phyloP scores from a whole-genome alignment of 2,888 invertebrate genomes.

The Listrodromus nycthemerus region DNA sequence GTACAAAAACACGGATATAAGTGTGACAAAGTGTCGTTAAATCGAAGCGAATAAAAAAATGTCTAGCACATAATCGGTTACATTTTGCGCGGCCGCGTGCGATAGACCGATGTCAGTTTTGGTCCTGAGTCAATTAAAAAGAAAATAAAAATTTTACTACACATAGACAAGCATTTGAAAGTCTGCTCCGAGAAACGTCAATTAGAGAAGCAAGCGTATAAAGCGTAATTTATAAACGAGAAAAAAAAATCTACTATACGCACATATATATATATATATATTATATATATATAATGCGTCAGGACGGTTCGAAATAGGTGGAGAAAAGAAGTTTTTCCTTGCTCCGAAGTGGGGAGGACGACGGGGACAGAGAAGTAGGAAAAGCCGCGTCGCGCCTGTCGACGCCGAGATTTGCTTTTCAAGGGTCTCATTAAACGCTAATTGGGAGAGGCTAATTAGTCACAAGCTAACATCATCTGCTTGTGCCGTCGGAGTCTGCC shows the following conservation, averaged over 20 bases:
- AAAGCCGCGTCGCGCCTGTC: constrained; percentile 49
- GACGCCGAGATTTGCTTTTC: constrained; percentile 71
- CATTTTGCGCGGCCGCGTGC: too few species aligned
- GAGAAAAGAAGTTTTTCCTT: constrained; percentile 30
- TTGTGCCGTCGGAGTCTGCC: constrained; percentile 51
- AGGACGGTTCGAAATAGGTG: not conserved
- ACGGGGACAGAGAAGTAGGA: constrained; percentile 32
- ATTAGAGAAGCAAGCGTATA: not conserved
- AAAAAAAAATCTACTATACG: not conserved
- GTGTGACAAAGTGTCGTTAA: too few species aligned
- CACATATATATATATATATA: too few species aligned
- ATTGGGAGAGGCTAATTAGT: constrained; percentile 74
- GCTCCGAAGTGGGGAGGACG: not conserved
- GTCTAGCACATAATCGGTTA: too few species aligned
- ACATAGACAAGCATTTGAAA: constrained; percentile 1
- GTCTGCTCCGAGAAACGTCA: not conserved
- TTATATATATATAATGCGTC: constrained; percentile 4
- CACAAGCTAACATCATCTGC: constrained; percentile 69
- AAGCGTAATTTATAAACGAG: constrained; percentile 12
- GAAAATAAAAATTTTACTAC: not conserved
- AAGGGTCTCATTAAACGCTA: constrained; percentile 74
- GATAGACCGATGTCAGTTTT: too few species aligned
- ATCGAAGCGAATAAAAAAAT: too few species aligned
- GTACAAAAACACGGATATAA: too few species aligned
- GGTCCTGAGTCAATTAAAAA: too few species aligned